Conservation (phyloP, 2,113 vertebrate genomes). For the Rhinichthys klamathensis region DNA sequence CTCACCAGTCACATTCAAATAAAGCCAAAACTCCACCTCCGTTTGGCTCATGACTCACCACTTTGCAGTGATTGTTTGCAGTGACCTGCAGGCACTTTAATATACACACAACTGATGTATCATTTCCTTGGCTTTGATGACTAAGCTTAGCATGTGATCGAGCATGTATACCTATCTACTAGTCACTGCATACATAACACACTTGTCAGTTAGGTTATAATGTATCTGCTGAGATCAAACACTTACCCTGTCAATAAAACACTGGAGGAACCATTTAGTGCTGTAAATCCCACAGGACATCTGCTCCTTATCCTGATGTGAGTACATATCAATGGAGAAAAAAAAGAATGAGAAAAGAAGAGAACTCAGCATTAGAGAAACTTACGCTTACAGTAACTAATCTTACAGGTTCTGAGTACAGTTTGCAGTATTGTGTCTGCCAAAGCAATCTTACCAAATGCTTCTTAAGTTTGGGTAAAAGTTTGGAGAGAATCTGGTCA, state of each 20-base stretch:
- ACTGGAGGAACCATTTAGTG: conserved; percentile 93
- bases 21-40: not conserved
- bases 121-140: conserved; percentile 13
- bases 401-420: not conserved
- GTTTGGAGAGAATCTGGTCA: conserved; percentile 86
- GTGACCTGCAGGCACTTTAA: not conserved
- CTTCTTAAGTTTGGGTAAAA: conserved; percentile 89
- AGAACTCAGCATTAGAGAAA: not conserved
- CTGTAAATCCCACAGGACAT: conserved; percentile 90
- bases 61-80: not conserved
- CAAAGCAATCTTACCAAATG: conserved; percentile 76
- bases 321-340: not conserved
- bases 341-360: not conserved
- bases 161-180: not conserved
- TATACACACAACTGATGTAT: conserved; percentile 4
- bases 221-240: conserved; percentile 25
- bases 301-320: conserved; percentile 86
- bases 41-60: not conserved
- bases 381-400: not conserved
- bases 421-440: not conserved
- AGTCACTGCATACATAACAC: not conserved
- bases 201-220: conserved; percentile 16
- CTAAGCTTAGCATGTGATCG: not conserved
- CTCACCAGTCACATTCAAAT: not conserved
- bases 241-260: conserved; percentile 90